Evolutionary conservation across 2,113 vertebrate genomes (phyloP).

Genomic region (Podarcis muralis): DNA sequence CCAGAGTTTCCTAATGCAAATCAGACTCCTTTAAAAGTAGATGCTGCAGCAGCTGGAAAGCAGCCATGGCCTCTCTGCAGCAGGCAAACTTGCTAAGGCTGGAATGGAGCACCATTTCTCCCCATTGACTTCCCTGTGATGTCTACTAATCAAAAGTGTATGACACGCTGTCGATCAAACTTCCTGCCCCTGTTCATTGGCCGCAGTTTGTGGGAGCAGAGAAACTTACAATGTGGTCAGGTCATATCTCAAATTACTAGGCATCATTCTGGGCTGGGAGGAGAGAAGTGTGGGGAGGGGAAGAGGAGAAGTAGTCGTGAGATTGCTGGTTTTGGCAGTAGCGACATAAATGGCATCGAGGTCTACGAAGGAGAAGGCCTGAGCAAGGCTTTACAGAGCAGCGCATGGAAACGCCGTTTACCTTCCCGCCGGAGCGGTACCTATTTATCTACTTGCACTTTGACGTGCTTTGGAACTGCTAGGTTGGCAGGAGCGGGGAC

Average conservation of each 20-base stretch:
- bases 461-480: no score
- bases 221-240: neutral
- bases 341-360: neutral
- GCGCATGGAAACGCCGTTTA: no score
- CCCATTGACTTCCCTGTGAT: neutral
- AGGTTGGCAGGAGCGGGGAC: no score
- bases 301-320: neutral
- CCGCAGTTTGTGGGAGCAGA: neutral
- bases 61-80: neutral
- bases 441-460: no score
- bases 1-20: neutral
- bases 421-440: no score
- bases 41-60: constrained; percentile 5
- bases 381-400: neutral
- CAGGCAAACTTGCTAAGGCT: neutral
- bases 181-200: no score
- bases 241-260: neutral
- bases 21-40: neutral
- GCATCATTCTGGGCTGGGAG: neutral
- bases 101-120: neutral
- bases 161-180: neutral
- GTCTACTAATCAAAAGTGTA: neutral
- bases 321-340: neutral
- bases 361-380: neutral
- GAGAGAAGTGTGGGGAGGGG: neutral